Evolutionary conservation across 2,113 vertebrate genomes (phyloP).

Genomic region (Micronisus gabar): DNA sequence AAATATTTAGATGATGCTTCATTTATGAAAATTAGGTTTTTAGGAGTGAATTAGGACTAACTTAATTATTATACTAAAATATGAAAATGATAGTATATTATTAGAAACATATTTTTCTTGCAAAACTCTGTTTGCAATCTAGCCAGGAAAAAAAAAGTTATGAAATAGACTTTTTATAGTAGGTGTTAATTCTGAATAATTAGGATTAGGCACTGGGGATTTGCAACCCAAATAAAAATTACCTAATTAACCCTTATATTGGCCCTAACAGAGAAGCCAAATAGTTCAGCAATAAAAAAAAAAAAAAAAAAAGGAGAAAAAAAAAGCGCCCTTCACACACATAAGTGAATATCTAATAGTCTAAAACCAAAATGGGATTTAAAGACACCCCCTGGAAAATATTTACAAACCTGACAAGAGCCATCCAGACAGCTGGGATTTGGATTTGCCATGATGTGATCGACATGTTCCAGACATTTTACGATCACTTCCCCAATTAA

Average conservation of each 20-base stretch:
- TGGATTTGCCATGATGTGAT: background rate
- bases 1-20: conserved; percentile 55
- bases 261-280: conserved; percentile 54
- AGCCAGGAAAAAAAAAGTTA: conserved; percentile 25
- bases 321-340: background rate
- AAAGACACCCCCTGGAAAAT: background rate
- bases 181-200: conserved; percentile 71
- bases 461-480: background rate
- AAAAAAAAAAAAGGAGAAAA: background rate
- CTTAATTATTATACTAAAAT: conserved; percentile 59
- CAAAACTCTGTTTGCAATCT: conserved; percentile 24
- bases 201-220: conserved; percentile 61
- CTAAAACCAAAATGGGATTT: background rate
- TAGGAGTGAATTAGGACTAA: conserved; percentile 44
- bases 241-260: conserved; percentile 69
- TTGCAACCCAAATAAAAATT: conserved; percentile 72
- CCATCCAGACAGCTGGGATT: background rate
- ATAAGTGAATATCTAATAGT: background rate
- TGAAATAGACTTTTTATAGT: conserved; percentile 58
- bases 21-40: conserved; percentile 55
- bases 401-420: background rate
- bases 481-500: background rate
- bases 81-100: conserved; percentile 49
- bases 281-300: conserved; percentile 33
- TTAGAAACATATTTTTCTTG: conserved; percentile 65